Conservation (phyloP, 2,888 invertebrate genomes). For the Amiota minor region DNA sequence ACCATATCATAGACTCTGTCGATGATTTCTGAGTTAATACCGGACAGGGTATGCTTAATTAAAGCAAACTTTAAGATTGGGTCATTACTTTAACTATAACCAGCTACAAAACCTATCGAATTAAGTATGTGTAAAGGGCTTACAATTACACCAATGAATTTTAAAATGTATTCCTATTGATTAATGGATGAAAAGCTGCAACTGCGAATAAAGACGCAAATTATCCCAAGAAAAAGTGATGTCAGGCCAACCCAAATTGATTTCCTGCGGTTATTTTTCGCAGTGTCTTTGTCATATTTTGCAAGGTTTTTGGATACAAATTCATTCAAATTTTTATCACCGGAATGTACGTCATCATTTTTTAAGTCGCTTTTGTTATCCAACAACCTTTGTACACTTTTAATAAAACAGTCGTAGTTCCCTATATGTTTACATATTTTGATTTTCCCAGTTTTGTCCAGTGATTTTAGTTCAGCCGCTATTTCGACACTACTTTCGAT, state of each 20-base stretch:
- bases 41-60: too few species aligned
- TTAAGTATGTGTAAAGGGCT: not conserved
- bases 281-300: slow-evolving; percentile 4
- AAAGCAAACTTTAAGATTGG: too few species aligned
- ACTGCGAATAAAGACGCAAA: slow-evolving; percentile 82
- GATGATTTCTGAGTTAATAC: too few species aligned
- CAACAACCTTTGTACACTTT: slow-evolving; percentile 2
- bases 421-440: slow-evolving; percentile 19
- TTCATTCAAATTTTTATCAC: not conserved
- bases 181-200: slow-evolving; percentile 53
- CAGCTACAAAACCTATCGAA: not conserved
- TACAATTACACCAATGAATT: not conserved
- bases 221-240: slow-evolving; percentile 90
- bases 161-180: not conserved
- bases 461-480: slow-evolving; percentile 31
- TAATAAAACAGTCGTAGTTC: slow-evolving; percentile 15
- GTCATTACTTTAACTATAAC: too few species aligned
- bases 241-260: slow-evolving; percentile 84
- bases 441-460: slow-evolving; percentile 35
- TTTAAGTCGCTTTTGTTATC: not conserved
- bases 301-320: not conserved
- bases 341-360: not conserved
- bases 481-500: slow-evolving; percentile 31
- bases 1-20: too few species aligned
- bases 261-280: slow-evolving; percentile 21